Percentiles rank a stretch among this genome's conserved stretches.
phyloP scores from a whole-genome alignment of 2,113 vertebrate genomes.

The Scolopax mira region DNA sequence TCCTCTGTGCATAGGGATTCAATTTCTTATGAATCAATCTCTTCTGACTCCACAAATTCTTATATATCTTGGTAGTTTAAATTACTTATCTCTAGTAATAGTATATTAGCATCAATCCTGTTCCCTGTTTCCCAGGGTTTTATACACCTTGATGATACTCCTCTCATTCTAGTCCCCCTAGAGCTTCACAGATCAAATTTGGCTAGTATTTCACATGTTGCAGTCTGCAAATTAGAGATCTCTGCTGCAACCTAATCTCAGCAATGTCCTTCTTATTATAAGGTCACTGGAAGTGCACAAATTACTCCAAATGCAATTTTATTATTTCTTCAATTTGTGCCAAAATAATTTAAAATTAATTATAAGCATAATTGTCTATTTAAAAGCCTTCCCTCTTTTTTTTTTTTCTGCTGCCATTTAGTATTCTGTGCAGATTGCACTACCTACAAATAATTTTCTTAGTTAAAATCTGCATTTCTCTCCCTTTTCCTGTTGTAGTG shows the following conservation, averaged over 20 bases:
- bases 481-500: background rate
- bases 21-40: background rate
- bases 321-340: slow-evolving; percentile 4
- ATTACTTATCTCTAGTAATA: slow-evolving; percentile 19
- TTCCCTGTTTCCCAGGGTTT: background rate
- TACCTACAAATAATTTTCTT: background rate
- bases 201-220: slow-evolving; percentile 22
- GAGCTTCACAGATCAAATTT: slow-evolving; percentile 2
- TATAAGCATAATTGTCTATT: background rate
- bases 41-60: background rate
- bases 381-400: background rate
- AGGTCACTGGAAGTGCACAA: slow-evolving; percentile 1
- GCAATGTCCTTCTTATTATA: background rate
- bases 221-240: slow-evolving; percentile 6
- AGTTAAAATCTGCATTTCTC: background rate
- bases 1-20: background rate
- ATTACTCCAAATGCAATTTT: background rate
- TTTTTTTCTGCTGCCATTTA: background rate
- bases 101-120: background rate
- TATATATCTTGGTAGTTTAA: background rate
- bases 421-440: background rate
- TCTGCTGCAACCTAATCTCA: background rate
- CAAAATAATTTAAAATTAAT: background rate
- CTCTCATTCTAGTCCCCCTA: background rate
- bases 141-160: background rate